A percentile compares a stretch with the other conserved stretches of the same genome.
These are phyloP conservation scores for Ptiloglossa arizonensis DNA, from an alignment of 1,140 invertebrate genomes.

Conservation along the genomic window DNA sequence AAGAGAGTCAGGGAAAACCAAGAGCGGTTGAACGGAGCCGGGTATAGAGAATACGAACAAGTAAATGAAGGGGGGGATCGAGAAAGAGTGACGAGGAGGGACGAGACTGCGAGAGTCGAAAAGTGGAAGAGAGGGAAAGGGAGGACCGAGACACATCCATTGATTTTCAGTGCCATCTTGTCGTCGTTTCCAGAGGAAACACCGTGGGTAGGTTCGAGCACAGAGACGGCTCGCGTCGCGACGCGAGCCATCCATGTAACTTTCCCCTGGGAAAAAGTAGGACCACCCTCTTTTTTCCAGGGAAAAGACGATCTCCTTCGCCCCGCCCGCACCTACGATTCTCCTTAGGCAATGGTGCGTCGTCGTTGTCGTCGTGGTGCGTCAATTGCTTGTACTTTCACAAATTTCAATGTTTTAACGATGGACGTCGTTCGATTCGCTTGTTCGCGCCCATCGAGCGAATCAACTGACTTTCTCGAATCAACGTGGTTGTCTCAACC, in stretches of 20 bases:
- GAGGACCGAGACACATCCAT: slow-evolving; percentile 72
- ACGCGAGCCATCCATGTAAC: slow-evolving; percentile 2
- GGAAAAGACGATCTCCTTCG: background rate
- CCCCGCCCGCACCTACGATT: background rate
- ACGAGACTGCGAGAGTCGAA: background rate
- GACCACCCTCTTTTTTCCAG: slow-evolving; percentile 16
- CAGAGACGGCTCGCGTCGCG: slow-evolving; percentile 11
- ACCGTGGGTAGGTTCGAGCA: slow-evolving; percentile 14
- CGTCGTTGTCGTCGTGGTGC: too few relatives aligned
- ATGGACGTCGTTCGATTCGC: background rate
- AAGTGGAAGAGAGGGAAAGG: slow-evolving; percentile 46
- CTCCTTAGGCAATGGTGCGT: background rate
- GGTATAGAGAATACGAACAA: slow-evolving; percentile 24
- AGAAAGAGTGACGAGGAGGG: slow-evolving; percentile 35
- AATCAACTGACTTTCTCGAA: background rate
- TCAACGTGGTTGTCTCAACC: background rate
- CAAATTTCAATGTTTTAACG: slow-evolving; percentile 25
- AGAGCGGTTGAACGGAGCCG: background rate
- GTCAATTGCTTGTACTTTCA: slow-evolving; percentile 7
- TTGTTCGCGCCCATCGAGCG: background rate
- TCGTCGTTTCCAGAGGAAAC: slow-evolving; percentile 72
- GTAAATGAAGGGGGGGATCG: slow-evolving; percentile 31
- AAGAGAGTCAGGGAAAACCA: background rate
- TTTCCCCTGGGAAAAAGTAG: slow-evolving; percentile 25
- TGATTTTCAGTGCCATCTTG: slow-evolving; percentile 82